Base-by-base conservation (phyloP, 2,888 invertebrate genomes). In the Melieria picta region DNA sequence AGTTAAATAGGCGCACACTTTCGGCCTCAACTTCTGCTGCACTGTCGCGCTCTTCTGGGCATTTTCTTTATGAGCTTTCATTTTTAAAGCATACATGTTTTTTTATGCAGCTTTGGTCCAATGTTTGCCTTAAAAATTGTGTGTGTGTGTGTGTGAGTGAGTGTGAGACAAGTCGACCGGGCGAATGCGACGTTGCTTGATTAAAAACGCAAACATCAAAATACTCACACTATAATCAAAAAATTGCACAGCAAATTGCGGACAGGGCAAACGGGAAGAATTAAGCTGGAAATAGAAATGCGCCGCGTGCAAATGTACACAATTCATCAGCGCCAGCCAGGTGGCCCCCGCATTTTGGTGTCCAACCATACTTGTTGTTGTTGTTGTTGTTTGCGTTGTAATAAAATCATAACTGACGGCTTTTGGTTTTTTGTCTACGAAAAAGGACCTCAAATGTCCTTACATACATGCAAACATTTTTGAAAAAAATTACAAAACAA, bases 141-240 rank as follows among this genome's bases (percentile, higher is more conserved):
- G 50, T 7, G n/a, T n/a, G n/a, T n/a, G n/a, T n/a, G n/a, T n/a
- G 11, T 50, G 50, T 11, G 11, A 7, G 50, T 50, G 50, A 7
- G 11, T 50, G 30, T 30, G 30, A 30, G 30, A 30, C 30, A 30
- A 30, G 30, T 30, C 30, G 30, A 2, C 30, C 3, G 30, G 3
- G 30, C 30, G 30, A 30, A 30, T 30, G 30, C 30, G 30, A 30
- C 67, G 70, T 64, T 75, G 69, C 80, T 82, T 83, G 84, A 83
- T 83, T 84, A 83, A 83, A 83, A 83, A 82, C 79, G 79, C 83
- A 83, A 83, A 83, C 83, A 83, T 76, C 74, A 72, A 73, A 71
- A 72, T 70, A 48, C 65, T 61, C 66, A 62, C 70, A 69, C 48
- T 71, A 65, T 64, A n/a, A 62, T 66, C 57, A 42, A 58, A 65